phyloP scores from a whole-genome alignment of 2,888 invertebrate species.

The Linnaemya vulpina region DNA sequence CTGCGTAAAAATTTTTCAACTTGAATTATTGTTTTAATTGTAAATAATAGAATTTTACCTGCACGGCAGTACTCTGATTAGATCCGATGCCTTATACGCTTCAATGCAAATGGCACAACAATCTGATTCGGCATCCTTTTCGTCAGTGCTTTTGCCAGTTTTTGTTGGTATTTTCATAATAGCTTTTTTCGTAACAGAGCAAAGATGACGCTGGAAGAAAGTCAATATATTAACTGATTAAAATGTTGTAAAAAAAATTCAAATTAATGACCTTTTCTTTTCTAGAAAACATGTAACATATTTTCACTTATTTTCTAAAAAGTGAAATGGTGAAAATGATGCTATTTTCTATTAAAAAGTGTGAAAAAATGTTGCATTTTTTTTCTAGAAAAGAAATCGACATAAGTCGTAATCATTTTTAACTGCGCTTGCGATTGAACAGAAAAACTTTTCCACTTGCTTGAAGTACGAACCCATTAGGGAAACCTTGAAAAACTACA shows the following conservation, averaged over 20 bases:
- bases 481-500: no score
- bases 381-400: no score
- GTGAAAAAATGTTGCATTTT: no score
- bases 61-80: constrained; percentile 95
- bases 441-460: no score
- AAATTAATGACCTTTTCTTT: no score
- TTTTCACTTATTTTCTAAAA: no score
- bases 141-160: constrained; percentile 93
- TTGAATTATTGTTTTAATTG: not conserved
- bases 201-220: constrained; percentile 90
- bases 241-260: not conserved
- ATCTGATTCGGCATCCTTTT: constrained; percentile 93
- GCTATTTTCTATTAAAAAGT: no score
- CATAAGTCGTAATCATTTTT: no score
- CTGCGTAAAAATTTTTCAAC: constrained; percentile 83
- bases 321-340: no score
- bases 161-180: constrained; percentile 96
- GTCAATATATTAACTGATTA: constrained; percentile 16
- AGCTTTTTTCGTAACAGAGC: constrained; percentile 96
- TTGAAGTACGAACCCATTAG: no score
- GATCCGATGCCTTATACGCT: constrained; percentile 93
- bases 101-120: constrained; percentile 98
- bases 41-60: constrained; percentile 85
- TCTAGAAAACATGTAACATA: no score
- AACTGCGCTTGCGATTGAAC: no score